Evolutionary conservation across 2,888 invertebrate genomes (phyloP).

Genomic region (Dolichopus griseipennis): DNA sequence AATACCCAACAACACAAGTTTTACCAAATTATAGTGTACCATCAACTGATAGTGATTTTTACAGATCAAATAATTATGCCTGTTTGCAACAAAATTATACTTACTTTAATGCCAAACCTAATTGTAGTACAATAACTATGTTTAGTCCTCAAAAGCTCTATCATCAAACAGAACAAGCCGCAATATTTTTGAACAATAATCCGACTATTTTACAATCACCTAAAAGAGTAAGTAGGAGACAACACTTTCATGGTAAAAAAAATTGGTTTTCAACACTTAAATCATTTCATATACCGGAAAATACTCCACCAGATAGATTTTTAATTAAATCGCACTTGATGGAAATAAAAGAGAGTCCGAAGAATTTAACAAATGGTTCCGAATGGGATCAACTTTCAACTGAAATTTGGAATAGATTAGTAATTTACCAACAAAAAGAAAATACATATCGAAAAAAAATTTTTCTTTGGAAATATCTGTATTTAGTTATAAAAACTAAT

Average conservation of each 20-base stretch:
- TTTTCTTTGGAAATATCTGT: constrained; percentile 64
- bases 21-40: not conserved
- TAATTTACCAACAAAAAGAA: constrained; percentile 63
- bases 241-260: constrained; percentile 18
- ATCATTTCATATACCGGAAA: not conserved
- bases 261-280: not conserved
- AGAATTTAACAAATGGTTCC: constrained; percentile 48
- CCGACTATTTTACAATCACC: too few species aligned
- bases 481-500: constrained; percentile 56
- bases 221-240: not conserved
- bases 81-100: not conserved
- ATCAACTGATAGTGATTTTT: not conserved
- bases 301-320: constrained; percentile 51
- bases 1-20: not conserved
- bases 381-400: constrained; percentile 59
- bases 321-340: constrained; percentile 53
- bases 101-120: not conserved
- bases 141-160: not conserved
- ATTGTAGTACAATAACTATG: not conserved
- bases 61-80: not conserved
- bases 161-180: not conserved
- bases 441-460: constrained; percentile 69
- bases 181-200: not conserved
- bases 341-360: constrained; percentile 53
- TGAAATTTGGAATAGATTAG: constrained; percentile 67